Base-by-base conservation (phyloP, 2,888 invertebrate genomes). In the Watsonalla binaria region DNA sequence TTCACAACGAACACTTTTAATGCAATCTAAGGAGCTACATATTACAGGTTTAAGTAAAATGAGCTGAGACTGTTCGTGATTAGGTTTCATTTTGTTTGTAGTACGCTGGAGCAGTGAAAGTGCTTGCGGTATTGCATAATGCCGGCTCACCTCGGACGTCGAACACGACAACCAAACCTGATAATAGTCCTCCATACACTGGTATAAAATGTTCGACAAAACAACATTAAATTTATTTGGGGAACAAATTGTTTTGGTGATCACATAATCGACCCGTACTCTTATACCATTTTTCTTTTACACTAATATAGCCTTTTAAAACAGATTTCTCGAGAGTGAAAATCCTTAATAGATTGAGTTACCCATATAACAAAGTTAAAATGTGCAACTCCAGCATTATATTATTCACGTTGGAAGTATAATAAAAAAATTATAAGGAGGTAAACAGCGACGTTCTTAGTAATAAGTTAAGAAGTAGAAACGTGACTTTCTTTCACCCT, bases 71-170 rank as follows among this genome's bases (percentile, higher is more conserved):
- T 5, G 5, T 0, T 24, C 24, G 42, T 5, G 0, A 51, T 74
- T 82, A 63, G 61, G 82, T 68, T 39, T 49, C 63, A 60, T 76
- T 75, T 80, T 55, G 64, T 47, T 65, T 74, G 65, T 39, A 50
- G 39, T 56, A 60, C 63, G 60, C 64, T 68, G 66, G 71, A 72
- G 62, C 70, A 85, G 88, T 85, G 88, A 88, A 88, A 88, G 88
- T 87, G 74, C 68, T 66, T 74, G 78, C 68, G 68, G 65, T 66
- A 56, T 88, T 88, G 79, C 83, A 80, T 84, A 86, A 88, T 64
- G 70, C 68, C 54, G 62, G 80, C 69, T 84, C 71, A 78, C 82
- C 83, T 82, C 82, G 77, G 70, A 72, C 76, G 69, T 67, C 65
- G 70, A 74, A 71, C 68, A 11, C 35, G 39, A 13, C 5, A 39